Percentiles rank a stretch among this genome's conserved stretches.
phyloP scores from a whole-genome alignment of 2,888 invertebrate species.

The Morinoia aosen region DNA sequence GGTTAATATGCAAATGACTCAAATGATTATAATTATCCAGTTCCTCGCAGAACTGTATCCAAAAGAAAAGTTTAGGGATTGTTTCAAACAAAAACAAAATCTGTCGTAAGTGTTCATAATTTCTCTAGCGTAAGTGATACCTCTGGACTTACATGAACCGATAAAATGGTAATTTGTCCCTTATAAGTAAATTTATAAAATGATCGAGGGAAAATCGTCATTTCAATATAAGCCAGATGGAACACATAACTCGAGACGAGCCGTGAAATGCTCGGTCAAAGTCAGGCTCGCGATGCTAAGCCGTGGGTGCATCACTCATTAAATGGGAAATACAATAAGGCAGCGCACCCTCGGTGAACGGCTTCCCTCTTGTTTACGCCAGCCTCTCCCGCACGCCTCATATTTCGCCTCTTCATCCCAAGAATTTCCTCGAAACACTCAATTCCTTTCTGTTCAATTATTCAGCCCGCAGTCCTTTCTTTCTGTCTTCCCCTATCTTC shows the following conservation, averaged over 20 bases:
- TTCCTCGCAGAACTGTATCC: neutral
- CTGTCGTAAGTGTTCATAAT: too few relatives aligned
- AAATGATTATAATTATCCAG: neutral
- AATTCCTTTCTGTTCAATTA: conserved; percentile 40
- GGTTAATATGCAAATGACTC: neutral
- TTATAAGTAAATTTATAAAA: neutral
- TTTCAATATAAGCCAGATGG: neutral
- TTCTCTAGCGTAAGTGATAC: neutral
- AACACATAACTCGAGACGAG: neutral
- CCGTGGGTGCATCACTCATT: conserved; percentile 40
- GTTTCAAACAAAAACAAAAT: too few relatives aligned
- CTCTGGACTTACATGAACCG: neutral
- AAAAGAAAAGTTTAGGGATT: neutral
- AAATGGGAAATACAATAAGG: conserved; percentile 42
- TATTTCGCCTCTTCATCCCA: conserved; percentile 50
- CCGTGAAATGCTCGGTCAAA: neutral
- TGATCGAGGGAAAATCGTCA: neutral
- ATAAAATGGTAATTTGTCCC: neutral
- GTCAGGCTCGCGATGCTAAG: conserved; percentile 15
- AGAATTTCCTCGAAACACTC: conserved; percentile 50
- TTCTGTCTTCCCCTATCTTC: conserved; percentile 18
- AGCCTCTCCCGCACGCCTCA: conserved; percentile 37
- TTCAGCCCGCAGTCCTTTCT: conserved; percentile 27
- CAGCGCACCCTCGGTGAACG: neutral
- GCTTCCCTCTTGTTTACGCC: conserved; percentile 53